phyloP scores from a whole-genome alignment of 2,113 vertebrate species.

The Tinamus guttatus region DNA sequence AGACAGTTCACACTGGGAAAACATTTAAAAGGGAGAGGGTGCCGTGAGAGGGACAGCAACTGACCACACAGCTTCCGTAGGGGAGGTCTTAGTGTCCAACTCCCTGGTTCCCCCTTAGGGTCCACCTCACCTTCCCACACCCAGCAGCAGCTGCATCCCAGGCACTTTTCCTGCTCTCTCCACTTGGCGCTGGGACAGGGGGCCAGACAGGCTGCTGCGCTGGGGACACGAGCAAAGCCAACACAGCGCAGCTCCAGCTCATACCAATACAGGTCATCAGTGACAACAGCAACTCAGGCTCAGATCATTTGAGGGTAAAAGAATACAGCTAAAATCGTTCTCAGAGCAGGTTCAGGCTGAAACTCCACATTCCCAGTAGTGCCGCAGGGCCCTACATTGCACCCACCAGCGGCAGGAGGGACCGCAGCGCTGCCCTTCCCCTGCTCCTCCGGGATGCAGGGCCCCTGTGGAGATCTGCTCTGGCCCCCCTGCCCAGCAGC shows the following conservation, averaged over 20 bases:
- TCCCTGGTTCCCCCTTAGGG: too few species aligned
- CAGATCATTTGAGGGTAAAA: not conserved
- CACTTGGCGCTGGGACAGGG: not conserved
- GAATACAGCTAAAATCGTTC: not conserved
- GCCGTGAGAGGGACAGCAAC: not conserved
- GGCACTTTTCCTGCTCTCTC: not conserved
- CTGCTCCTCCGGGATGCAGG: not conserved
- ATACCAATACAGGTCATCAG: not conserved
- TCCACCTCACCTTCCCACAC: not conserved
- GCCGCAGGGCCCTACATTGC: not conserved
- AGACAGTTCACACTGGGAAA: not conserved
- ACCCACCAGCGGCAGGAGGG: rapidly evolving
- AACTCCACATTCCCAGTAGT: not conserved
- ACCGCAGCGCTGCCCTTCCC: not conserved
- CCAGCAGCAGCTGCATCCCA: not conserved
- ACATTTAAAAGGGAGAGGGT: not conserved
- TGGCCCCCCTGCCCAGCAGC: not conserved
- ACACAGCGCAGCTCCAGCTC: rapidly evolving
- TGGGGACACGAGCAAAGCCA: not conserved
- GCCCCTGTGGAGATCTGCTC: not conserved
- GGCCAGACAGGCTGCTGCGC: not conserved
- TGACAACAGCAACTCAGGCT: rapidly evolving
- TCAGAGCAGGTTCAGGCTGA: not conserved
- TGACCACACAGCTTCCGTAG: too few species aligned
- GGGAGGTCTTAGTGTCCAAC: not conserved